Evolutionary conservation across 2,113 vertebrate species (phyloP).

Genomic region (Xiphophorus maculatus): DNA sequence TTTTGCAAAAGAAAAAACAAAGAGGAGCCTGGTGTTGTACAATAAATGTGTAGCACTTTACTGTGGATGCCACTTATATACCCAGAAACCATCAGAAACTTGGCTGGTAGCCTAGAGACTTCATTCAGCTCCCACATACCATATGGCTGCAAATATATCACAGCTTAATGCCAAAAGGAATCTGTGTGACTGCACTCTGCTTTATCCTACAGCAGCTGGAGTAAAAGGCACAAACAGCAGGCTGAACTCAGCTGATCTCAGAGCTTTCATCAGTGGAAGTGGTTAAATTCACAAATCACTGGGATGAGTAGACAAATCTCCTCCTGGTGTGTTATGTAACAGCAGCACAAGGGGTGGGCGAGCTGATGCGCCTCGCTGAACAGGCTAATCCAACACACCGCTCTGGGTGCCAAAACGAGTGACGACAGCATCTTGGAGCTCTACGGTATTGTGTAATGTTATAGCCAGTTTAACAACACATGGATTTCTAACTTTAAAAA

Average conservation of each 20-base stretch:
- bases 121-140: slow-evolving; percentile 43
- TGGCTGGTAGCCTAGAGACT: slow-evolving; percentile 35
- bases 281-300: slow-evolving; percentile 28
- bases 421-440: slow-evolving; percentile 23
- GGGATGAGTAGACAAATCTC: slow-evolving; percentile 34
- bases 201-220: slow-evolving; percentile 1
- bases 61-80: slow-evolving; percentile 20
- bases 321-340: slow-evolving; percentile 48
- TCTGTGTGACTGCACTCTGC: background rate
- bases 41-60: slow-evolving; percentile 8
- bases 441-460: slow-evolving; percentile 20
- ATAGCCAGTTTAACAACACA: background rate
- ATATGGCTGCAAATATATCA: slow-evolving; percentile 37
- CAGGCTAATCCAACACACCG: slow-evolving; percentile 50
- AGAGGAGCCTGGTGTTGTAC: slow-evolving; percentile 9
- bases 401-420: slow-evolving; percentile 42
- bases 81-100: slow-evolving; percentile 36
- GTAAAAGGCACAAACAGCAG: slow-evolving; percentile 10
- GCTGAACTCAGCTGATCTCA: slow-evolving; percentile 11
- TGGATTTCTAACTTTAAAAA: slow-evolving; percentile 11
- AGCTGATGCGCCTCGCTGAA: slow-evolving; percentile 46
- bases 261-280: slow-evolving; percentile 16
- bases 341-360: slow-evolving; percentile 44
- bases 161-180: background rate
- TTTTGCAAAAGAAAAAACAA: background rate